A percentile compares a stretch with the other conserved stretches of the same genome.
phyloP scores from a whole-genome alignment of 2,113 vertebrate species.

The Amazona vittata region DNA sequence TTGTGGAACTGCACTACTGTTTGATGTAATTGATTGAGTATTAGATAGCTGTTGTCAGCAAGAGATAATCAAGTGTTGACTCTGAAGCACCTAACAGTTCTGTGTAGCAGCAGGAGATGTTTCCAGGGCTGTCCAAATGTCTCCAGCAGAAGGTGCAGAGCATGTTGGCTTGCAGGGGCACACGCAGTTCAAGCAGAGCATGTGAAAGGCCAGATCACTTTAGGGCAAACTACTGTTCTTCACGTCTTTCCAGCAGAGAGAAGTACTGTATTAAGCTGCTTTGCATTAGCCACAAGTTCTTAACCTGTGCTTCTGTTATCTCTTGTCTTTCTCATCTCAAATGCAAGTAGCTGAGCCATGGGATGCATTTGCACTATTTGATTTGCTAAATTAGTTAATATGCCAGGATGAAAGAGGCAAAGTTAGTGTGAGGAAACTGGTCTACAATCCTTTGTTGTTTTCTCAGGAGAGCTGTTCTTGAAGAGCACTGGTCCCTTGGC shows the following conservation, averaged over 20 bases:
- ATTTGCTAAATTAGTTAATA: background rate
- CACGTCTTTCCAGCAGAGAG: background rate
- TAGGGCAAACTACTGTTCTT: background rate
- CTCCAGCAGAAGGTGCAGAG: background rate
- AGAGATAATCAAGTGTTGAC: background rate
- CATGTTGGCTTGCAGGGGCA: background rate
- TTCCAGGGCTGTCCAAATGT: background rate
- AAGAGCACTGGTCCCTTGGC: fast-evolving
- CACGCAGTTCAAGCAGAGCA: background rate
- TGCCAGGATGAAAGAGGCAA: fast-evolving
- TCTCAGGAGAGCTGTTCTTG: background rate
- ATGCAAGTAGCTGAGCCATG: background rate
- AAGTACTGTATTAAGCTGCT: background rate
- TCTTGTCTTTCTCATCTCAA: background rate
- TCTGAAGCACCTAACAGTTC: background rate
- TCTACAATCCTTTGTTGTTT: background rate
- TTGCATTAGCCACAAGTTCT: background rate
- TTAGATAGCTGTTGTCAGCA: background rate
- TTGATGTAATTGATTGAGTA: background rate
- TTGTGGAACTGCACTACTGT: background rate
- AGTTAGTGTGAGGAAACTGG: background rate
- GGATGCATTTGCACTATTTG: background rate
- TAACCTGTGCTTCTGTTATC: fast-evolving
- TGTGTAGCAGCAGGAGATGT: background rate
- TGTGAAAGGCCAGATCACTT: background rate